Conservation (phyloP, 2,113 vertebrate genomes). For the Tenebrosternarchus preto region DNA sequence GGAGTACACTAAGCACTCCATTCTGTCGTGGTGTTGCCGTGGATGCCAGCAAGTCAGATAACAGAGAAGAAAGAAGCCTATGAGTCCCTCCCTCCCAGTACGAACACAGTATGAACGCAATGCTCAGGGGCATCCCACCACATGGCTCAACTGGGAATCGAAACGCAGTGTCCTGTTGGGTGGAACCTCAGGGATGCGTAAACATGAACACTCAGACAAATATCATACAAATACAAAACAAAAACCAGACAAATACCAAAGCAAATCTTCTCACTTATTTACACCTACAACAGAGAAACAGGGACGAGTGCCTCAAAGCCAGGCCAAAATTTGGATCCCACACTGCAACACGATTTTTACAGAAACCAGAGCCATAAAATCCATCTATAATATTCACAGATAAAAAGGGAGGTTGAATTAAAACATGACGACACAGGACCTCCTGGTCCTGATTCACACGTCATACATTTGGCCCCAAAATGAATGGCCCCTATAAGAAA, state of each 20-base stretch:
- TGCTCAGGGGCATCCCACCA: slow-evolving; percentile 19
- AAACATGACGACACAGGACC: no score
- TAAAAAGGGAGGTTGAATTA: no score
- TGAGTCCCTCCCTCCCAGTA: not conserved
- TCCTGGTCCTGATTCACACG: no score
- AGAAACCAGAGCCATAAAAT: not conserved
- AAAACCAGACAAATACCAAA: no score
- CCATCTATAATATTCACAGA: not conserved
- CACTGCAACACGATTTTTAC: slow-evolving; percentile 18
- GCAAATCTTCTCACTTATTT: slow-evolving; percentile 27
- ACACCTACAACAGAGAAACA: slow-evolving; percentile 33
- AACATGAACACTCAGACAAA: not conserved
- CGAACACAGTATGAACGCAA: slow-evolving; percentile 16
- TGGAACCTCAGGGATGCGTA: not conserved
- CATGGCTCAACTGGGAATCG: slow-evolving; percentile 21
- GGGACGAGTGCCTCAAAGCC: slow-evolving; percentile 24
- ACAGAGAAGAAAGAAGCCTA: slow-evolving; percentile 31
- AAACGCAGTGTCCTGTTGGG: not conserved
- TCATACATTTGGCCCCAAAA: no score
- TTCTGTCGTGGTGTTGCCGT: slow-evolving; percentile 4
- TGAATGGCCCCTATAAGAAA: no score
- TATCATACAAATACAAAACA: no score
- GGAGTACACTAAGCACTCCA: slow-evolving; percentile 1
- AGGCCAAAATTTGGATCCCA: slow-evolving; percentile 4
- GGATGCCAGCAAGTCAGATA: slow-evolving; percentile 29